Evolutionary conservation across 1,140 invertebrate genomes (phyloP).

Genomic region (Leucophenga varia): DNA sequence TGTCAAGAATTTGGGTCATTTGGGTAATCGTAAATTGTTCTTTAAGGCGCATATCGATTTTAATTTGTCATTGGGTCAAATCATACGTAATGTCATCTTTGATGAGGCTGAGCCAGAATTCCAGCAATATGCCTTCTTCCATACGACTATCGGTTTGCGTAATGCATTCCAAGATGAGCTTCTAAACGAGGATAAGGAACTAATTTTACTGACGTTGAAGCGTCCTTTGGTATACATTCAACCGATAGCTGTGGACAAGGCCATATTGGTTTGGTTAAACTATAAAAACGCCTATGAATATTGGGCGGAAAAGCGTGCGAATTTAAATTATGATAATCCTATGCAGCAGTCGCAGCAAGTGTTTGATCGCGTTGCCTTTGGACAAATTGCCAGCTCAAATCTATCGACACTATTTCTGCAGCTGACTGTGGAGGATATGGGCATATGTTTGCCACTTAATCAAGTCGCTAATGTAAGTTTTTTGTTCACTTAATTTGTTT

Average conservation of each 20-base stretch:
- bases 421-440: conserved; percentile 94
- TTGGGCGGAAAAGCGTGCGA: conserved; percentile 93
- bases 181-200: conserved; percentile 89
- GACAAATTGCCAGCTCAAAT: conserved; percentile 73
- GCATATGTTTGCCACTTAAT: conserved; percentile 91
- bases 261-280: conserved; percentile 96
- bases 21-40: conserved; percentile 79
- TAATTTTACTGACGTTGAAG: conserved; percentile 88
- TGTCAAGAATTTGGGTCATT: conserved; percentile 80
- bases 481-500: conserved; percentile 55
- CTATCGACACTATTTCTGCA: conserved; percentile 91
- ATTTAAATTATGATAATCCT: conserved; percentile 82
- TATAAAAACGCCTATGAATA: conserved; percentile 99
- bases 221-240: conserved; percentile 93
- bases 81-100: conserved; percentile 90
- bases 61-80: conserved; percentile 91
- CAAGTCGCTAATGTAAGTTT: conserved; percentile 63
- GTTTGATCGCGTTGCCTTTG: conserved; percentile 74
- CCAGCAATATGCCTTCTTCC: conserved; percentile 96
- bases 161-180: conserved; percentile 91
- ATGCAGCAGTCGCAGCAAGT: conserved; percentile 63
- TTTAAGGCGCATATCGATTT: conserved; percentile 91
- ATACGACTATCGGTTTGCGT: conserved; percentile 83
- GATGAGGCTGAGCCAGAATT: conserved; percentile 96
- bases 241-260: conserved; percentile 93